Base-by-base conservation (phyloP, 2,797 vertebrate species). In the Enteromius fasciolatus region DNA sequence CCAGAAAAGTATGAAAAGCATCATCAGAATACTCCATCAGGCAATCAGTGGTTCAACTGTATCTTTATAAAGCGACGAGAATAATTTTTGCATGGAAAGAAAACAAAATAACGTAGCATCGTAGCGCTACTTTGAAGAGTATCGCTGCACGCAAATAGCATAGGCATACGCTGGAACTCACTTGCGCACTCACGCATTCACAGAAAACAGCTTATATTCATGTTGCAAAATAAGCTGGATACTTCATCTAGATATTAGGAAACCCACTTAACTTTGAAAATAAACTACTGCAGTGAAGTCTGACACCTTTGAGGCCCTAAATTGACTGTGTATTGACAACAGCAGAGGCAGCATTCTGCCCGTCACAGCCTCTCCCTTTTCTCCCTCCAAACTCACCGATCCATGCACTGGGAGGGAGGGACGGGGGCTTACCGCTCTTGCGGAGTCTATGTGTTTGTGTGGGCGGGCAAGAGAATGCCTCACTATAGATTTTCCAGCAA, bases 401-500 rank as follows among this genome's bases (percentile, higher is more conserved):
- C 52, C 78, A 86, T 87, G 76, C 87, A 75, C 48, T 15, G 28
- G 36, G 72, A 54, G 75, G 67, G 66, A 66, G 78, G 57, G 46
- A 72, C 25, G 31, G 72, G 76, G 78, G 52, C 44, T 83, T 76
- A 82, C 76, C 39, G 70, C 66, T 84, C 59, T 80, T 36, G 50
- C 72, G 12, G 80, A 84, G 85, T 84, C 72, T 75, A 63, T 78
- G 84, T 85, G 76, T 74, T 57, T 87, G 88, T 86, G 89, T 87
- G 88, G 84, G 89, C 88, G 87, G 90, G 87, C 87, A 90, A 90
- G 91, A 94, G 91, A 92, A 89, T 89, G 91, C 89, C 89, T 92
- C 83, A 76, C 89, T 92, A 93, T 93, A 90, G 93, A 93, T 94
- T 94, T 93, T 93, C 89, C 83, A 91, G 86, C 92, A 92, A 93